These are phyloP conservation scores for Lophius americanus DNA, from an alignment of 2,797 vertebrate genomes.

Conservation along the genomic window DNA sequence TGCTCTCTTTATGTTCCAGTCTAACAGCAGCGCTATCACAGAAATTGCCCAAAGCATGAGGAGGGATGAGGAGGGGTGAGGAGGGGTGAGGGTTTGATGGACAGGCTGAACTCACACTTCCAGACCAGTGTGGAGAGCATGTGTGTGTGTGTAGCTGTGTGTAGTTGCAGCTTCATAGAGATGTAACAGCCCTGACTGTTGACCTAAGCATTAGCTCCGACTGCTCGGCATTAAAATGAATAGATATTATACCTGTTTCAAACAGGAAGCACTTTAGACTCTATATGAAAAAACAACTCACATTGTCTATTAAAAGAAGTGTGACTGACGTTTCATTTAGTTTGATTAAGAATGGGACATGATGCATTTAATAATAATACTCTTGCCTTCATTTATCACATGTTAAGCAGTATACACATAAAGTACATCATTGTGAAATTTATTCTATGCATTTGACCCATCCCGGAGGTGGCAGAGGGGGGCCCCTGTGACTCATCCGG, in stretches of 20 bases:
- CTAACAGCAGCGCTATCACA: slow-evolving; percentile 62
- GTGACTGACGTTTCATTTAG: too few relatives aligned
- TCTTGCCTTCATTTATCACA: too few relatives aligned
- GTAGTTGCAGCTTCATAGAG: not conserved
- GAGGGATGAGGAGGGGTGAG: not conserved
- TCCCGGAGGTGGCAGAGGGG: too few relatives aligned
- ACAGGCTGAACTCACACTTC: slow-evolving; percentile 41
- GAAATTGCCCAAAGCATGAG: slow-evolving; percentile 15
- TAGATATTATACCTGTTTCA: not conserved
- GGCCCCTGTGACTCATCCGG: too few relatives aligned
- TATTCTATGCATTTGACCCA: too few relatives aligned
- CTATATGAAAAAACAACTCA: too few relatives aligned
- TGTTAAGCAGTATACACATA: too few relatives aligned
- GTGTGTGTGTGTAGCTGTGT: not conserved
- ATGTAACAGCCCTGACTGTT: not conserved
- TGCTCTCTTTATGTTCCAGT: slow-evolving; percentile 66
- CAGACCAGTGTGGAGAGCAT: slow-evolving; percentile 26
- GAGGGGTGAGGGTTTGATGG: slow-evolving; percentile 27
- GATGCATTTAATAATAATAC: too few relatives aligned
- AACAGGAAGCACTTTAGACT: not conserved
- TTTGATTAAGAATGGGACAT: too few relatives aligned
- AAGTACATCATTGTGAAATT: too few relatives aligned
- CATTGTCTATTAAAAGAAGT: too few relatives aligned
- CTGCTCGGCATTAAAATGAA: not conserved
- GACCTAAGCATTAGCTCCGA: not conserved